Evolutionary conservation across 2,797 vertebrate genomes (phyloP), one percentile per base, ranked within the genome.

Genomic region (Phaenicophaeus curvirostris): DNA sequence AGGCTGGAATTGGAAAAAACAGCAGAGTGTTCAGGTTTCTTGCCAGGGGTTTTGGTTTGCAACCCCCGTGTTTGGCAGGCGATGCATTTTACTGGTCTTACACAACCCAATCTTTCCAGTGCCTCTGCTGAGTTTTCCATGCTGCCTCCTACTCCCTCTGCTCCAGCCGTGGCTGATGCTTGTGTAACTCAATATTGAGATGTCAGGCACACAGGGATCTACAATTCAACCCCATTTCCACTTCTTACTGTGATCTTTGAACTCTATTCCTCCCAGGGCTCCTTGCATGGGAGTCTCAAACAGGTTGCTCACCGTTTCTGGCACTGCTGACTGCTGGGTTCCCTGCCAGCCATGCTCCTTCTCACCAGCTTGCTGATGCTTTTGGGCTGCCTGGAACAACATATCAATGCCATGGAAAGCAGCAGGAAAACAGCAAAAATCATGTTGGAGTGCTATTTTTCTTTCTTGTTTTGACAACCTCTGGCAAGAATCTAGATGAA

Each of bases 391-490:
- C 65, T 78, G 85, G 59, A 76, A 55, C 33, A 58, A 50, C 83
- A 55, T 48, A 41, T 55, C 35, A 48, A 2, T 76, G 61, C 75
- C 57, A 82, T 81, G 76, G 57, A 69, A 95, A 83, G 85, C 87
- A 93, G 73, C 59, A 54, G 67, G 80, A 93, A 94, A 89, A 58
- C 73, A 92, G 91, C 50, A 82, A 50, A 90, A 91, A 42, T 69
- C 69, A 55, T 13, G 76, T 0, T 50, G 71, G 69, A 90, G 35
- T 57, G 90, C 90, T 93, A 67, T 94, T 96, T 94, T 93, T 69
- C 91, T 96, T 96, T 84, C 87, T 82, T 96, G 87, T 95, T 97
- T 97, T 92, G 94, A 96, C 89, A 90, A 83, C 94, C 91, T 75
- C 93, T 94, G 95, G 88, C 79, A 96, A 67, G 92, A 93, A 85